Evolutionary conservation across 2,797 vertebrate genomes (phyloP).

Genomic region (Eospalax fontanierii): DNA sequence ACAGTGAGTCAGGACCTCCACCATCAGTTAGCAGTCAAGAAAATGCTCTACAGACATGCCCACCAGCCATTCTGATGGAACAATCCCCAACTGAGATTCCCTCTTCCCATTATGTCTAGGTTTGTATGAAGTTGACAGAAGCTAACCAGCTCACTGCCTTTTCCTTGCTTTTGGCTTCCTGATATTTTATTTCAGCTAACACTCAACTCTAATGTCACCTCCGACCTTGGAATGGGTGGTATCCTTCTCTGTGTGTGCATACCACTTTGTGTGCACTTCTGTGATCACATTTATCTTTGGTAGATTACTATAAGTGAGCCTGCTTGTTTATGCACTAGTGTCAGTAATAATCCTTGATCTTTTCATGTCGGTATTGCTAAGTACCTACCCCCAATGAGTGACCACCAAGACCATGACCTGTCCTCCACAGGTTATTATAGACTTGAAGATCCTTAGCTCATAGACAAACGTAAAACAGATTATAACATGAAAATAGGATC

Average conservation of each 20-base stretch:
- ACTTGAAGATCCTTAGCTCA: conserved; percentile 29
- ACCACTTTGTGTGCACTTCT: not conserved
- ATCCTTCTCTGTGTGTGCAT: not conserved
- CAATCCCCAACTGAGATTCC: no score
- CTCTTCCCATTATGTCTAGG: no score
- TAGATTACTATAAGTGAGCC: not conserved
- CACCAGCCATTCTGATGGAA: no score
- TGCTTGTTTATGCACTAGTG: not conserved
- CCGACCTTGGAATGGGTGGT: not conserved
- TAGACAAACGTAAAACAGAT: not conserved
- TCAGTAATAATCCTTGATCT: not conserved
- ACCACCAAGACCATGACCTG: not conserved
- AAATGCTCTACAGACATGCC: no score
- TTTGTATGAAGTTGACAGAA: no score
- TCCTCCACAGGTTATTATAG: not conserved
- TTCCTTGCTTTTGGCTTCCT: conserved; percentile 9
- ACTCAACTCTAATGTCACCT: not conserved
- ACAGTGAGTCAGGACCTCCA: no score
- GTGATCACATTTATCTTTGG: not conserved
- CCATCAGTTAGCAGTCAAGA: not conserved
- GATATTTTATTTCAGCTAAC: not conserved
- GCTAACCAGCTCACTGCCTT: not conserved
- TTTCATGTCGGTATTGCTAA: not conserved
- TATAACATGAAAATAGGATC: conserved; percentile 72
- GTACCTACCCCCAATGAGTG: not conserved